Conservation (phyloP, 2,888 invertebrate genomes). For the Melinaea menophilus region DNA sequence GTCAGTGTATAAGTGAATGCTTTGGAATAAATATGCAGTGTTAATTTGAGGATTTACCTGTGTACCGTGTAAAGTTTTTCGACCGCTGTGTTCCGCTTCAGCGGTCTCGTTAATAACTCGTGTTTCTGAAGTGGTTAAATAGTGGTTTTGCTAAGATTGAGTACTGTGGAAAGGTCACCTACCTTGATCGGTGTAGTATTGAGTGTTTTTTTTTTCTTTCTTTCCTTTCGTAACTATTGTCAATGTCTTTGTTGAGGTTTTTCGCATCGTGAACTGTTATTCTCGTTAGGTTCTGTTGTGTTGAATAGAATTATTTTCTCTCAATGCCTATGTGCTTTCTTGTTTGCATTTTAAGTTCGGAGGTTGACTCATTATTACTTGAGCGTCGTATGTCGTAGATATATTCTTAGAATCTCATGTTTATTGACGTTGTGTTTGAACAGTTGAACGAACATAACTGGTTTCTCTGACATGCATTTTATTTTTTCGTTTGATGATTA, state of each 20-base stretch:
- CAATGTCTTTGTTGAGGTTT: slow-evolving; percentile 14
- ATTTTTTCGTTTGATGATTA: slow-evolving; percentile 12
- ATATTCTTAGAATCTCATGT: slow-evolving; percentile 28
- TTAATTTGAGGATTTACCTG: slow-evolving; percentile 43
- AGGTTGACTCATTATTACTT: slow-evolving; percentile 25
- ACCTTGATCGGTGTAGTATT: slow-evolving; percentile 59
- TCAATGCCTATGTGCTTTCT: slow-evolving; percentile 7
- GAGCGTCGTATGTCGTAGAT: slow-evolving; percentile 23
- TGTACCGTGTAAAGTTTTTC: slow-evolving; percentile 36
- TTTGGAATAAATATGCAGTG: slow-evolving; percentile 45
- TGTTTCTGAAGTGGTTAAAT: slow-evolving; percentile 67
- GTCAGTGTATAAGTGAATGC: slow-evolving; percentile 26
- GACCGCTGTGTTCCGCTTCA: slow-evolving; percentile 71
- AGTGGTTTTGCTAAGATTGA: slow-evolving; percentile 70
- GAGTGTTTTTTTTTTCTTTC: slow-evolving; percentile 30
- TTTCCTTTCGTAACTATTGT: slow-evolving; percentile 28
- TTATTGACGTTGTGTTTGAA: slow-evolving; percentile 27
- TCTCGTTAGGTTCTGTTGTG: neutral
- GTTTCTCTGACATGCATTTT: slow-evolving; percentile 21
- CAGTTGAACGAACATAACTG: slow-evolving; percentile 21
- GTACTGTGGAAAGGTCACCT: slow-evolving; percentile 70
- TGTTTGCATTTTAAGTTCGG: slow-evolving; percentile 19
- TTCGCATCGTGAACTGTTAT: neutral
- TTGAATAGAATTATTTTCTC: slow-evolving; percentile 1
- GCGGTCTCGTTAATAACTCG: slow-evolving; percentile 70